phyloP scores from a whole-genome alignment of 1,140 invertebrate species.

The Gonioctena quinquepunctata region DNA sequence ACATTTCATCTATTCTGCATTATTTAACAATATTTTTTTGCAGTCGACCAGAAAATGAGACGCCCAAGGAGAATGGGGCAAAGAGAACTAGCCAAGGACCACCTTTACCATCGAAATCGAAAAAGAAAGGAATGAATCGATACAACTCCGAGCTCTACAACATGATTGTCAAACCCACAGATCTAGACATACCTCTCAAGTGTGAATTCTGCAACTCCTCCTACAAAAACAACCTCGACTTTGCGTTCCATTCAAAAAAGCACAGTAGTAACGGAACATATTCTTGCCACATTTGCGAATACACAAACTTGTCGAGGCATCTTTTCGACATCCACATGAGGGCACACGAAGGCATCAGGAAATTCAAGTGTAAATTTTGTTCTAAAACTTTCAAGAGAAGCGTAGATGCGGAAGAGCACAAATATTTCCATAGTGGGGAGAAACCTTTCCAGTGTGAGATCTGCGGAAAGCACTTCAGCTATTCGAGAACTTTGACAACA shows the following conservation, averaged over 20 bases:
- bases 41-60: not conserved
- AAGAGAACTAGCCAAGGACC: not conserved
- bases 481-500: constrained; percentile 48
- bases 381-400: constrained; percentile 58
- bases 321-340: constrained; percentile 52
- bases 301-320: constrained; percentile 54
- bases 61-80: not conserved
- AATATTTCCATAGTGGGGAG: constrained; percentile 61
- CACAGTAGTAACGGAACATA: constrained; percentile 50
- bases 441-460: constrained; percentile 66
- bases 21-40: not conserved
- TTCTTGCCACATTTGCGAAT: constrained; percentile 55
- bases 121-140: not conserved
- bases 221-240: constrained; percentile 43
- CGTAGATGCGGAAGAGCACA: constrained; percentile 55
- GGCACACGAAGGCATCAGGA: constrained; percentile 54
- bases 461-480: constrained; percentile 61
- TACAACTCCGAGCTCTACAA: not conserved
- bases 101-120: not conserved
- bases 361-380: constrained; percentile 60
- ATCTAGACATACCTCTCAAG: constrained; percentile 48
- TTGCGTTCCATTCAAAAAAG: constrained; percentile 48
- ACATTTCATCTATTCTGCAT: not conserved
- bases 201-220: constrained; percentile 45
- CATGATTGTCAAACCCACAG: constrained; percentile 31